phyloP scores from a whole-genome alignment of 2,113 vertebrate species.

The Xerus inauris region DNA sequence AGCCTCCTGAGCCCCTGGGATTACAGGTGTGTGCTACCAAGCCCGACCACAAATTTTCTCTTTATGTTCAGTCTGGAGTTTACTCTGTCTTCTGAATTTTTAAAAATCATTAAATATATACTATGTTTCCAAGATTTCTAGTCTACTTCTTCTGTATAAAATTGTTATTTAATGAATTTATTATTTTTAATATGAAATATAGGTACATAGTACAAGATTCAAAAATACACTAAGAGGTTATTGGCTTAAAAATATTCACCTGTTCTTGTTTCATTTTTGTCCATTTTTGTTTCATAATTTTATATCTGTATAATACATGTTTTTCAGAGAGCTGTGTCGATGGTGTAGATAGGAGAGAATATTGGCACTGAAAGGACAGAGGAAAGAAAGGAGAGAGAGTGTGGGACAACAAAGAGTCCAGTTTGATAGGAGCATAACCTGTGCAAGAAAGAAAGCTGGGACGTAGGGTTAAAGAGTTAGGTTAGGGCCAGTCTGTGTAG shows the following conservation, averaged over 20 bases:
- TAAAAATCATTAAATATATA: not conserved
- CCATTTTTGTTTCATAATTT: slow-evolving; percentile 31
- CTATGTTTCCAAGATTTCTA: not conserved
- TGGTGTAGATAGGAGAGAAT: not conserved
- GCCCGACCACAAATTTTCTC: too few relatives aligned
- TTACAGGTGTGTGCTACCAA: too few relatives aligned
- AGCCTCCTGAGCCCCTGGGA: too few relatives aligned
- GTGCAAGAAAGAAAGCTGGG: not conserved
- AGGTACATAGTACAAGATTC: not conserved
- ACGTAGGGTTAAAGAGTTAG: not conserved
- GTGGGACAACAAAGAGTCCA: not conserved
- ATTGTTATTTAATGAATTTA: not conserved
- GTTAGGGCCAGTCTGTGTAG: not conserved
- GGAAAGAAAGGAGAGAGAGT: not conserved
- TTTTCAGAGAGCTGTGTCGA: not conserved
- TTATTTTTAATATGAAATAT: slow-evolving; percentile 15
- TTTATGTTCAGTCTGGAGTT: not conserved
- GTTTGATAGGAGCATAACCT: not conserved
- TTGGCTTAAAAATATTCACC: not conserved
- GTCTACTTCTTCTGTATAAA: not conserved
- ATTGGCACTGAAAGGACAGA: not conserved
- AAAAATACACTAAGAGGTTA: slow-evolving; percentile 13
- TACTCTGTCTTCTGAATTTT: not conserved
- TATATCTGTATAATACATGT: not conserved
- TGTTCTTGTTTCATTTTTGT: slow-evolving; percentile 57